Evolutionary conservation across 2,113 vertebrate species (phyloP).

Genomic region (Glaucomys volans): DNA sequence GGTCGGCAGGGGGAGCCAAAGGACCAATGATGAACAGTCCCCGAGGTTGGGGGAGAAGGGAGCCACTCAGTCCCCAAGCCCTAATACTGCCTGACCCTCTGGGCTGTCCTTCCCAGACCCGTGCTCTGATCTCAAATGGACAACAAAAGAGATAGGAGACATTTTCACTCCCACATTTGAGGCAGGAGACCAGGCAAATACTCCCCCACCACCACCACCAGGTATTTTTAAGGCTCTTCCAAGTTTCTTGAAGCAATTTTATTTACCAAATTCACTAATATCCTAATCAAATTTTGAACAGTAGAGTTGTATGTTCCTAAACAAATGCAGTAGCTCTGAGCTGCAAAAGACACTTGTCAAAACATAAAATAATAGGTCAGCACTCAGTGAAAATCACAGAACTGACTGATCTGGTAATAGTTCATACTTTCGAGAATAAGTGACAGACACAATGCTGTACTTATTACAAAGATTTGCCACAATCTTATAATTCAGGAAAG

Average conservation of each 20-base stretch:
- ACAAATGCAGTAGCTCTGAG: not conserved
- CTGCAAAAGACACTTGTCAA: not conserved
- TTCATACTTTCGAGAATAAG: not conserved
- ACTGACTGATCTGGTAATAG: not conserved
- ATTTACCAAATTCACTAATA: not conserved
- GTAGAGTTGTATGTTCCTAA: not conserved
- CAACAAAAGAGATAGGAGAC: not conserved
- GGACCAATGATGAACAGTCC: not conserved
- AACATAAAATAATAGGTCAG: not conserved
- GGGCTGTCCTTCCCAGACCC: not conserved
- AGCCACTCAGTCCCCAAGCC: not conserved
- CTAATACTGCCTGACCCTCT: no score
- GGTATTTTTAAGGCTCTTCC: not conserved
- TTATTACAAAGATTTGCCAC: not conserved
- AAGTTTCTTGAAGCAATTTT: not conserved
- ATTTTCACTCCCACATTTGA: not conserved
- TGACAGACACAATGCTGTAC: not conserved
- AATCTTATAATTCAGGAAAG: not conserved
- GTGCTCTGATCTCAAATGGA: not conserved
- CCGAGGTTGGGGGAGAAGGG: no score
- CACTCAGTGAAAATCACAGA: not conserved
- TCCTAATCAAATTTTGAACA: not conserved
- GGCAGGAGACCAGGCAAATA: not conserved
- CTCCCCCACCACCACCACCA: not conserved
- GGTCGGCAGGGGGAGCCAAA: constrained; percentile 52